Percentiles rank a stretch among this genome's conserved stretches.
These are phyloP conservation scores for Phaethon lepturus DNA, from an alignment of 2,113 vertebrate species.

Conservation along the genomic window DNA sequence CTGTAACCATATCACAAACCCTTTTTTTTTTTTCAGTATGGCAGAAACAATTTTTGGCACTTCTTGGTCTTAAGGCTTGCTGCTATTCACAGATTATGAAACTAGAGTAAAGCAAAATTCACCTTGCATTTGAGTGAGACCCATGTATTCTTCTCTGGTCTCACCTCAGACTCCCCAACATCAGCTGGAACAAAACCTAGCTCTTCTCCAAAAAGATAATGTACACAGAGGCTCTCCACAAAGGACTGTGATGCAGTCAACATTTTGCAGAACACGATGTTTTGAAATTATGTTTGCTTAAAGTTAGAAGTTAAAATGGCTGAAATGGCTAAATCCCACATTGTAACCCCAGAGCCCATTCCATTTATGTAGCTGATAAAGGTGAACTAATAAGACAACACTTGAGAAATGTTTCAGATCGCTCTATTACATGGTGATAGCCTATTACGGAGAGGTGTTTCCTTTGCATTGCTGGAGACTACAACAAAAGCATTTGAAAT, in stretches of 20 bases:
- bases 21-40: neutral
- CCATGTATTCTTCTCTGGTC: neutral
- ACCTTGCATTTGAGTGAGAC: neutral
- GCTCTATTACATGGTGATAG: neutral
- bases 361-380: neutral
- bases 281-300: neutral
- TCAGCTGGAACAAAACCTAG: neutral
- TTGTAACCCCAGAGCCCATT: neutral
- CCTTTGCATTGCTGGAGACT: neutral
- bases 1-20: neutral
- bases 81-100: neutral
- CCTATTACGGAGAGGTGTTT: neutral
- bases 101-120: neutral
- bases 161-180: neutral
- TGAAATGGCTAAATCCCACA: neutral
- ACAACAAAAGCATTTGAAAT: too few species aligned
- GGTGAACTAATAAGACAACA: neutral
- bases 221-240: neutral
- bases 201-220: neutral
- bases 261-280: neutral
- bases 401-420: too few species aligned
- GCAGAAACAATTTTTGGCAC: neutral
- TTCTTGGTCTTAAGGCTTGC: neutral
- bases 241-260: neutral
- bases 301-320: neutral